Evolutionary conservation across 2,113 vertebrate species (phyloP).

Genomic region (Ctenomys sociabilis): DNA sequence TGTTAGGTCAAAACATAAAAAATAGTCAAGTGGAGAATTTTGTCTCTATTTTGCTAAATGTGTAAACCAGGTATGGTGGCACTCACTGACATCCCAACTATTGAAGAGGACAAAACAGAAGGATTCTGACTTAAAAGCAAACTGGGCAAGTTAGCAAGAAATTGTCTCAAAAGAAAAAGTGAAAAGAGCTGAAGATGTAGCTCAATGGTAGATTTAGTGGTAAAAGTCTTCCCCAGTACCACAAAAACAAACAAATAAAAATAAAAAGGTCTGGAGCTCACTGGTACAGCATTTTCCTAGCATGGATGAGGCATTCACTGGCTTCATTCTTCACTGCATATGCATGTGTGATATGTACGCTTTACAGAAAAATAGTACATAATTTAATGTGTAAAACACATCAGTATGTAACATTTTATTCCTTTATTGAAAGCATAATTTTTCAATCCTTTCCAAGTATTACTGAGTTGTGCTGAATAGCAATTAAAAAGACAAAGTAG

Average conservation of each 20-base stretch:
- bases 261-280: neutral
- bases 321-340: neutral
- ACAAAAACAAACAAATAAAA: neutral
- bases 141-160: neutral
- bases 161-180: neutral
- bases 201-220: neutral
- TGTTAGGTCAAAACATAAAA: neutral
- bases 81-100: neutral
- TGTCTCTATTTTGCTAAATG: neutral
- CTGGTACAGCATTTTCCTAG: neutral
- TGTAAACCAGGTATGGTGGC: neutral
- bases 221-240: neutral
- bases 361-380: neutral
- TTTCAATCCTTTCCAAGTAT: neutral
- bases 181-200: neutral
- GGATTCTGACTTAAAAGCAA: neutral
- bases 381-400: neutral
- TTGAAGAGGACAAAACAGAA: neutral
- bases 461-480: neutral
- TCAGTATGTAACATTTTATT: neutral
- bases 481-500: constrained; percentile 17
- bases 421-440: neutral
- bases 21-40: neutral
- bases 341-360: neutral
- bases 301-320: neutral